phyloP scores from a whole-genome alignment of 2,113 vertebrate species.

The Trogon melanurus region DNA sequence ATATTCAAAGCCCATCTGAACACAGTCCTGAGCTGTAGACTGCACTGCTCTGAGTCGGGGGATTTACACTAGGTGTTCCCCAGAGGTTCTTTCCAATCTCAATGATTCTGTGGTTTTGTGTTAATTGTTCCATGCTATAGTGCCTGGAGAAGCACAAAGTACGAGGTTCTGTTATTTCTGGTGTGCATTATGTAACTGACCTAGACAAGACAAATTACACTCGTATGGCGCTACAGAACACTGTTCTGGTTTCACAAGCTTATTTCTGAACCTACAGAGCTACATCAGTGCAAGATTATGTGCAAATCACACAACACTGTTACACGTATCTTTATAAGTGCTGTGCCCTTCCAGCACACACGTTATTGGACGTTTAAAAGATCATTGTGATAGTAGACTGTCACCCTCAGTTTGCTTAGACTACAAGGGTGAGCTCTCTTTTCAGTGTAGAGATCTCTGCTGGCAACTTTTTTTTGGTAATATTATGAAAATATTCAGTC shows the following conservation, averaged over 20 bases:
- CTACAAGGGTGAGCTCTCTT: not conserved
- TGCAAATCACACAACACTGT: not conserved
- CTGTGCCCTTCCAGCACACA: not conserved
- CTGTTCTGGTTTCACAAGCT: not conserved
- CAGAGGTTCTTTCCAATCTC: not conserved
- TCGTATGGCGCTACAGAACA: not conserved
- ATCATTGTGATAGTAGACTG: not conserved
- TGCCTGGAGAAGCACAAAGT: not conserved
- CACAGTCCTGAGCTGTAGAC: not conserved
- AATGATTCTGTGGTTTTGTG: not conserved
- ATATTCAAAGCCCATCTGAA: not conserved
- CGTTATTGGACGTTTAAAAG: not conserved
- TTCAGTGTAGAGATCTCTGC: not conserved
- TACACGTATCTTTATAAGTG: not conserved
- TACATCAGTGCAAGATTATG: not conserved
- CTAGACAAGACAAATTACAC: not conserved
- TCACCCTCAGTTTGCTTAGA: not conserved
- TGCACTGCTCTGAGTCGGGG: not conserved
- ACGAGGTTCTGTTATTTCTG: not conserved
- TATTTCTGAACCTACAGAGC: not conserved
- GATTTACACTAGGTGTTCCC: not conserved
- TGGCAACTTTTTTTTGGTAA: not conserved
- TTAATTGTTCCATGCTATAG: not conserved
- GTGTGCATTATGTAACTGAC: not conserved
- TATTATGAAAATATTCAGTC: not conserved